Conservation (phyloP, 2,113 vertebrate species). For the Macrotis lagotis region DNA sequence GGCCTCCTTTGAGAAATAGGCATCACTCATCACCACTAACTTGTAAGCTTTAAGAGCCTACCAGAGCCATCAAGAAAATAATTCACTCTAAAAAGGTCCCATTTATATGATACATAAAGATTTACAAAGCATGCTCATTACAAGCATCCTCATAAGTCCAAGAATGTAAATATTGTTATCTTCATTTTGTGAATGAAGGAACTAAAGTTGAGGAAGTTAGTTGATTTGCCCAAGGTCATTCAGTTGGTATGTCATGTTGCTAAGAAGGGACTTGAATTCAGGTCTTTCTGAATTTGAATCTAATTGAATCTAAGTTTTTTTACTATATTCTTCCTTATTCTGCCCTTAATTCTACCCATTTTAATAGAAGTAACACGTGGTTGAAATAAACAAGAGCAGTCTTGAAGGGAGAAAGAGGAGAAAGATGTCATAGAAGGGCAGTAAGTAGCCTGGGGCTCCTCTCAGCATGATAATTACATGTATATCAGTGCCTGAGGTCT, state of each 20-base stretch:
- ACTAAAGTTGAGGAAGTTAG: neutral
- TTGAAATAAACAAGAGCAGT: neutral
- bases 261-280: neutral
- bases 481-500: neutral
- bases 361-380: neutral
- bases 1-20: neutral
- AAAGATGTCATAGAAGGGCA: neutral
- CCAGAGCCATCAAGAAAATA: neutral
- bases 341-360: neutral
- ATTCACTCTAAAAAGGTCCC: neutral
- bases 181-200: neutral
- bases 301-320: neutral
- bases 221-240: neutral
- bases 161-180: neutral
- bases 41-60: neutral
- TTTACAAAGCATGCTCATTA: neutral
- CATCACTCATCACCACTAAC: neutral
- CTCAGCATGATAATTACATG: neutral
- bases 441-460: neutral
- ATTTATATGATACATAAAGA: neutral
- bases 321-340: neutral
- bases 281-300: neutral
- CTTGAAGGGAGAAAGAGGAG: neutral
- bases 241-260: neutral
- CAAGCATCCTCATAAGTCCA: neutral